Evolutionary conservation across 2,888 invertebrate genomes (phyloP).

Genomic region (Acleris laterana): DNA sequence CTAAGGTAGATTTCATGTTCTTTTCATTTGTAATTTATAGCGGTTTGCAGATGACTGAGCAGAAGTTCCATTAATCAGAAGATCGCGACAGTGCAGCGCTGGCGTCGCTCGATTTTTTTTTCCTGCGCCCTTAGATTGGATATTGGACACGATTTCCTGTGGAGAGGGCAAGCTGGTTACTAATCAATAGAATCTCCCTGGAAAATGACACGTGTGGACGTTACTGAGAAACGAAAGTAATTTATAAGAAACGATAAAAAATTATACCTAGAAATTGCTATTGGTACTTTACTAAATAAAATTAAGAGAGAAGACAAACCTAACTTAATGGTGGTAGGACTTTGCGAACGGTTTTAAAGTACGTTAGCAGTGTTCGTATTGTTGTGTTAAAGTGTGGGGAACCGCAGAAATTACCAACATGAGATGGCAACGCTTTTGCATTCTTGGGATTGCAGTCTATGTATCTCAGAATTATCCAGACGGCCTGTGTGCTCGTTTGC

Average conservation of each 20-base stretch:
- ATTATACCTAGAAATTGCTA: too few relatives aligned
- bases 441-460: too few relatives aligned
- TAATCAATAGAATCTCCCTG: constrained; percentile 46
- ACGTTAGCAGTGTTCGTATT: too few relatives aligned
- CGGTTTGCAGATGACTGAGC: constrained; percentile 70
- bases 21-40: constrained; percentile 43
- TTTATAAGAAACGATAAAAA: background rate
- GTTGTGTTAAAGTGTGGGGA: too few relatives aligned
- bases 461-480: too few relatives aligned
- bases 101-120: constrained; percentile 81
- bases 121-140: constrained; percentile 81
- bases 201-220: constrained; percentile 33
- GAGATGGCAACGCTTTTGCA: too few relatives aligned
- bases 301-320: too few relatives aligned
- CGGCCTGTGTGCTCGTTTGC: too few relatives aligned
- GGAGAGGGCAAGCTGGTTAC: constrained; percentile 69
- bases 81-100: constrained; percentile 81
- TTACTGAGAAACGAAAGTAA: constrained; percentile 21
- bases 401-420: too few relatives aligned
- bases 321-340: too few relatives aligned
- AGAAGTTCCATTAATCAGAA: constrained; percentile 81
- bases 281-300: too few relatives aligned
- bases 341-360: too few relatives aligned
- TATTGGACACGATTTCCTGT: constrained; percentile 82
- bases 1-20: constrained; percentile 43